phyloP scores from a whole-genome alignment of 1,140 invertebrate genomes.

The Nebria ingens region DNA sequence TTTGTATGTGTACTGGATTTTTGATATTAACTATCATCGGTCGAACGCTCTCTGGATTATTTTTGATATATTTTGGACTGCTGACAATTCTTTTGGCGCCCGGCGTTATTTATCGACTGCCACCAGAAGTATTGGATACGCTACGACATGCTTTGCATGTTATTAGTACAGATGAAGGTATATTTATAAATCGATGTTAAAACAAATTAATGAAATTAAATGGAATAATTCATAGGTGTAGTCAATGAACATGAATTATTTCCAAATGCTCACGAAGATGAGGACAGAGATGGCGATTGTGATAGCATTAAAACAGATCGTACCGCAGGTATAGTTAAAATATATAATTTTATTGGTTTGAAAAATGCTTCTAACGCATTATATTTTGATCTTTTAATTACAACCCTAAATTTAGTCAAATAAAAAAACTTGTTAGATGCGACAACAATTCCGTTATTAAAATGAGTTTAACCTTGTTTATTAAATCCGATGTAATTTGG shows the following conservation, averaged over 20 bases:
- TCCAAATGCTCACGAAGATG: not conserved
- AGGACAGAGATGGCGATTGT: not conserved
- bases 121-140: not conserved
- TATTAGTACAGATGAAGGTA: conserved; percentile 2
- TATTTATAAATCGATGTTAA: not conserved
- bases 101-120: not conserved
- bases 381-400: no score
- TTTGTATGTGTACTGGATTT: conserved; percentile 7
- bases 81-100: not conserved
- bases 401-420: no score
- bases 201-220: not conserved
- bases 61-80: not conserved
- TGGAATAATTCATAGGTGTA: not conserved
- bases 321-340: not conserved
- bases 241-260: not conserved
- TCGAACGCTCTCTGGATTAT: not conserved
- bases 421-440: no score
- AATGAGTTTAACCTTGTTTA: no score
- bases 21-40: not conserved
- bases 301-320: not conserved
- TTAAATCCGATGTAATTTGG: no score
- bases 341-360: no score
- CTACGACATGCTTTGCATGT: not conserved
- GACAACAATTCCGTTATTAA: no score
- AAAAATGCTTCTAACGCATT: no score